Evolutionary conservation across 1,140 invertebrate genomes (phyloP), one percentile per base, ranked within the genome.

Genomic region (Capitella teleta): DNA sequence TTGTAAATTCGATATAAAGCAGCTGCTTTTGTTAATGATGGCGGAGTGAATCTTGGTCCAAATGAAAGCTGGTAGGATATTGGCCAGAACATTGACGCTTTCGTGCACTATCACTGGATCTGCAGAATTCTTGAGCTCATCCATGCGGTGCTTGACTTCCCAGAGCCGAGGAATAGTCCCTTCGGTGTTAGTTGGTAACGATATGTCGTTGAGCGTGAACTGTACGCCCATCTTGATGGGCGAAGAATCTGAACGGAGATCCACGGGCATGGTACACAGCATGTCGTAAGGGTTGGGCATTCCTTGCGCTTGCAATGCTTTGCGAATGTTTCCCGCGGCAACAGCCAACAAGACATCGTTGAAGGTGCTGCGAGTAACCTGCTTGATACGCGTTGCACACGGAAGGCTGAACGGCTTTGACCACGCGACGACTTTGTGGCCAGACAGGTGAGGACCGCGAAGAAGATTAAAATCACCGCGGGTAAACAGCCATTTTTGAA

Each of bases 91-190:
- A 47, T 56, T 55, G 36, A 57, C 30, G 3, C 49, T 41, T 23
- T 56, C 42, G 53, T 74, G 76, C 47, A 77, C 70, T 3, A 79
- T 68, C 23, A 76, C 73, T 1, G 76, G 68, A 52, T 78, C 76
- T 4, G 77, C 69, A 32, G 74, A 76, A 2, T 68, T 64, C 57
- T 76, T 74, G 24, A 78, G 61, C 21, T 76, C 63, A 28, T 76
- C 73, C 63, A 79, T 70, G 5, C 63, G 59, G 34, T 71, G 62
- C 28, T 77, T 68, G 18, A 77, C 72, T 28, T 73, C 73, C 79
- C 79, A 80, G 4, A 80, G 66, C n/a, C 78, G 61, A 8, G 79
- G 79, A 38, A 80, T 76, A n/a, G 75, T 74, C 8, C 76, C 77
- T 58, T 80, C 78, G 2, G 72, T 73, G 47, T 73, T 74, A 10